Evolutionary conservation across 2,797 vertebrate genomes (phyloP).

Genomic region (Anas bahamensis): DNA sequence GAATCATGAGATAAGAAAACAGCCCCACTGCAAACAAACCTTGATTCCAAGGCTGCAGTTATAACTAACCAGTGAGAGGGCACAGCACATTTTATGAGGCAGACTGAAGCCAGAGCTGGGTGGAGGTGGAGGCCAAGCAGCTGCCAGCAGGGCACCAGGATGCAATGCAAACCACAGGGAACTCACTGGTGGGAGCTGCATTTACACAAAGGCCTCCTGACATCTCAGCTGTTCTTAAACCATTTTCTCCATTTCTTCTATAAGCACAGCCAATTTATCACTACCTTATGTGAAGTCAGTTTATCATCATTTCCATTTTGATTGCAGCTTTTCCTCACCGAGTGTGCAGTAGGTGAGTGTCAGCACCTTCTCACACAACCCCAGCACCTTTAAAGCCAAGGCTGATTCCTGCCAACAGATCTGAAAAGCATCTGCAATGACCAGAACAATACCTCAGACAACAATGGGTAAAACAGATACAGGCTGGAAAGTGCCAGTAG

Average conservation of each 20-base stretch:
- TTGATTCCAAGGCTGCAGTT: neutral
- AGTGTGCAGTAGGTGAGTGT: rapidly evolving
- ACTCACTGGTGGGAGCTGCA: neutral
- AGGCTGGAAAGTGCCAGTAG: neutral
- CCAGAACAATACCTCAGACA: rapidly evolving
- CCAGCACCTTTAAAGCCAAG: neutral
- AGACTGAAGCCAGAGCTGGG: rapidly evolving
- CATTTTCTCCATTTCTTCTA: neutral
- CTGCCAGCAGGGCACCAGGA: neutral
- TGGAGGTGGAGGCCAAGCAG: neutral
- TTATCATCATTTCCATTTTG: neutral
- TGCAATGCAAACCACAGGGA: neutral
- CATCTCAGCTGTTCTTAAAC: neutral
- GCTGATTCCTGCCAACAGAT: neutral
- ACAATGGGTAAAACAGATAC: rapidly evolving
- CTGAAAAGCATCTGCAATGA: rapidly evolving
- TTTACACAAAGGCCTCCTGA: neutral
- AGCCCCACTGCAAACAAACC: rapidly evolving
- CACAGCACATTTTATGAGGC: rapidly evolving
- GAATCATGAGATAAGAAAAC: too few relatives aligned
- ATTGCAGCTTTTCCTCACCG: neutral
- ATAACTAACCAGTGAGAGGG: neutral
- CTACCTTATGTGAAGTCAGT: neutral
- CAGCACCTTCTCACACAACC: neutral
- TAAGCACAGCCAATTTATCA: neutral